Percentiles rank a stretch among this genome's conserved stretches.
Evolutionary conservation across 2,113 vertebrate genomes (phyloP).

Genomic region (Nothocercus nigrocapillus): DNA sequence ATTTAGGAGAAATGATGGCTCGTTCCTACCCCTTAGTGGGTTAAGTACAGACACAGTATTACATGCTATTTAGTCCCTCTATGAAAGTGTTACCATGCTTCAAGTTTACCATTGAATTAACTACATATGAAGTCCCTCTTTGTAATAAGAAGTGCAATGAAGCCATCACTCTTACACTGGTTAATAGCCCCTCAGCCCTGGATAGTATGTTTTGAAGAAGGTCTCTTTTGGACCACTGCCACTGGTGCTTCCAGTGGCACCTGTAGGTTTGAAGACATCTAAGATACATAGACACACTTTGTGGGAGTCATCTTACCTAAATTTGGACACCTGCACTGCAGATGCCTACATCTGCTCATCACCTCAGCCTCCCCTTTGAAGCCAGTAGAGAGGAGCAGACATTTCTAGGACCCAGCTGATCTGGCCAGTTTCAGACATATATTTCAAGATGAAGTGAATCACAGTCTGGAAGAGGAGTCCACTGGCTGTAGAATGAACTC

Average conservation of each 20-base stretch:
- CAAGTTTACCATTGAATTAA: background rate
- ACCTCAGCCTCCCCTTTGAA: conserved; percentile 19
- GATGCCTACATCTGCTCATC: conserved; percentile 32
- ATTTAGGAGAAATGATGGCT: background rate
- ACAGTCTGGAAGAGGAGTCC: conserved; percentile 26
- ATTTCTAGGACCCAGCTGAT: background rate
- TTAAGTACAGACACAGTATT: background rate
- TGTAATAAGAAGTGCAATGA: background rate
- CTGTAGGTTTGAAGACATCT: conserved; percentile 11
- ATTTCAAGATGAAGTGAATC: conserved; percentile 50
- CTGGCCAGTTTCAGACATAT: conserved; percentile 24
- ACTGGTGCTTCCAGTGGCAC: background rate
- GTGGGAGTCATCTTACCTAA: conserved; percentile 32
- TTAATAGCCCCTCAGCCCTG: background rate
- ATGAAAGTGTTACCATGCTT: background rate
- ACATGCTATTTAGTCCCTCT: background rate
- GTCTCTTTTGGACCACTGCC: background rate
- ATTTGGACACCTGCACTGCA: background rate
- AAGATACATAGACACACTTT: background rate
- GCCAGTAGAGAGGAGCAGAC: background rate
- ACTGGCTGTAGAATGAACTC: conserved; percentile 5
- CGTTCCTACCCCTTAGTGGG: background rate
- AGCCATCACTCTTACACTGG: background rate
- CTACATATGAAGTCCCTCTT: background rate
- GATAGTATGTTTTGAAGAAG: background rate